phyloP scores from a whole-genome alignment of 2,888 invertebrate genomes.

The Cancer borealis region DNA sequence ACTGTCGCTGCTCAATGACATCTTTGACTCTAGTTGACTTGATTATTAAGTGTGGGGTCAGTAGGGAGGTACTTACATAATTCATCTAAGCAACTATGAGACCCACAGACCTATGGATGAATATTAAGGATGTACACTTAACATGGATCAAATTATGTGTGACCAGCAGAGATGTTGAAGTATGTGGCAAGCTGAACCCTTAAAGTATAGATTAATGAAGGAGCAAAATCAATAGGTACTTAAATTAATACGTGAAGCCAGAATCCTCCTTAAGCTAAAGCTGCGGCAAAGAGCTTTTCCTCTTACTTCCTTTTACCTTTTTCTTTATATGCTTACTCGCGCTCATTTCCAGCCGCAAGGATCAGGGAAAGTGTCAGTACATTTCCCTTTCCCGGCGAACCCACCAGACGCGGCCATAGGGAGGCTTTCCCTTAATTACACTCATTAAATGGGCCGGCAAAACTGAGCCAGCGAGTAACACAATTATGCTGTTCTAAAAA shows the following conservation, averaged over 20 bases:
- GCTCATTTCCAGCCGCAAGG: not conserved
- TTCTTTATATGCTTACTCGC: not conserved
- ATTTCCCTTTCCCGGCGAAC: not conserved
- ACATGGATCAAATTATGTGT: not conserved
- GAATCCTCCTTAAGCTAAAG: not conserved
- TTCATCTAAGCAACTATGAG: no score
- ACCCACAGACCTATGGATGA: no score
- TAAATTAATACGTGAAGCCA: not conserved
- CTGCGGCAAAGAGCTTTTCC: not conserved
- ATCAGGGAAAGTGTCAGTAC: not conserved
- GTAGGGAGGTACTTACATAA: no score
- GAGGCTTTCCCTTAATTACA: conserved; percentile 20
- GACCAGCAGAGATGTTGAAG: no score
- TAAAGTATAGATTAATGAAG: no score
- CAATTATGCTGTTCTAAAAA: not conserved
- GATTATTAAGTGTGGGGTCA: not conserved
- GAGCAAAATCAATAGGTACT: no score
- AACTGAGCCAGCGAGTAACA: conserved; percentile 20
- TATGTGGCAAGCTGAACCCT: no score
- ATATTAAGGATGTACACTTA: not conserved
- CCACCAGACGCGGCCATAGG: not conserved
- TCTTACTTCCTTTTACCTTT: not conserved
- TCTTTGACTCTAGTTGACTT: not conserved
- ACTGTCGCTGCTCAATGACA: not conserved
- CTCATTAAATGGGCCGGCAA: not conserved